These are phyloP conservation scores for Smutsia gigantea DNA, from an alignment of 2,797 vertebrate genomes.

Conservation along the genomic window DNA sequence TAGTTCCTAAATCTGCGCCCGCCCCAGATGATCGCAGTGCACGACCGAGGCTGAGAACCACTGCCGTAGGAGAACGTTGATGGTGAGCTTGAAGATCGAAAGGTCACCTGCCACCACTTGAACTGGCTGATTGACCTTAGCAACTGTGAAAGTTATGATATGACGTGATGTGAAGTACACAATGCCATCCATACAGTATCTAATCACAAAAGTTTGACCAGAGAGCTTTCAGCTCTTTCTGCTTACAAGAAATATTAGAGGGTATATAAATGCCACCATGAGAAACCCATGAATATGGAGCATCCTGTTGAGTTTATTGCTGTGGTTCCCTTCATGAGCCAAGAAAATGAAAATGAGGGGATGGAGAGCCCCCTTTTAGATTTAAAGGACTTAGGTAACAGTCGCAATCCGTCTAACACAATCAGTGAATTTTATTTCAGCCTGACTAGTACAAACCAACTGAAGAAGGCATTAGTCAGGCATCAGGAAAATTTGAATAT, in stretches of 20 bases:
- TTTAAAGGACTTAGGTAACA: neutral
- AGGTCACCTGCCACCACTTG: neutral
- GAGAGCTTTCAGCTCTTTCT: conserved; percentile 33
- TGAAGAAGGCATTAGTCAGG: conserved; percentile 40
- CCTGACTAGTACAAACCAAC: neutral
- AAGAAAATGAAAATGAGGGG: conserved; percentile 20
- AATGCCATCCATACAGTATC: neutral
- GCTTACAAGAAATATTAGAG: neutral
- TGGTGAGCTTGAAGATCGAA: neutral
- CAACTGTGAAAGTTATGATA: neutral
- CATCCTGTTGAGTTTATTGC: neutral
- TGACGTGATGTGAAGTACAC: neutral
- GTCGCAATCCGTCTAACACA: neutral
- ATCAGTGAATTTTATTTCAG: neutral
- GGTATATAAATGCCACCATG: neutral
- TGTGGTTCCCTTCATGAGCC: neutral
- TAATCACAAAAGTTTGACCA: neutral
- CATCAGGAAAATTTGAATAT: conserved; percentile 9
- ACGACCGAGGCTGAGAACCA: neutral
- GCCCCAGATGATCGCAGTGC: neutral
- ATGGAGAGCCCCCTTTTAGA: neutral
- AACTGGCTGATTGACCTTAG: neutral
- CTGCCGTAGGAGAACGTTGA: neutral
- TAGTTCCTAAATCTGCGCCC: neutral
- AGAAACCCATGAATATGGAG: neutral